Percentiles rank a stretch among this genome's conserved stretches.
These are phyloP conservation scores for Eristalis arbustorum DNA, from an alignment of 2,888 invertebrate genomes.

Conservation along the genomic window DNA sequence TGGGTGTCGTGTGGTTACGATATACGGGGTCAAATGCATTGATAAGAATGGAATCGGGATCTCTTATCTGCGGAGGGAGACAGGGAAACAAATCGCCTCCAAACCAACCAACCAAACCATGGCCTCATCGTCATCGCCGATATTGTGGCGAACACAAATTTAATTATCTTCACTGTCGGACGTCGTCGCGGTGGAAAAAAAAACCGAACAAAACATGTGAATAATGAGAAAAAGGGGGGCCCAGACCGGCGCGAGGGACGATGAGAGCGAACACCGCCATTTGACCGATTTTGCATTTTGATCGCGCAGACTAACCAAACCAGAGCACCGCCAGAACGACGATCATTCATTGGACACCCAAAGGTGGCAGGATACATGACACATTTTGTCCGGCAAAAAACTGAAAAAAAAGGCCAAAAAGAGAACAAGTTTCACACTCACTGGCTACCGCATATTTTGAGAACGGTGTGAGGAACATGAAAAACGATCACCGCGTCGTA, in stretches of 20 bases:
- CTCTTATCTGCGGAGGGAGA: conserved; percentile 18
- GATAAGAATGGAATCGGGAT: conserved; percentile 41
- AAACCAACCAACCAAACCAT: not conserved
- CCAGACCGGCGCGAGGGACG: not conserved
- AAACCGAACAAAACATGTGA: not conserved
- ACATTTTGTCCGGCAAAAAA: conserved; percentile 15
- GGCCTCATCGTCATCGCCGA: not conserved
- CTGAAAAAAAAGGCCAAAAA: not conserved
- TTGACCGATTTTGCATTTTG: conserved; percentile 38
- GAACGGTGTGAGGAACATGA: not conserved
- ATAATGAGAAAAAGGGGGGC: not conserved
- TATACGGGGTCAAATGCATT: conserved; percentile 36
- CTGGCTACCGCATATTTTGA: conserved; percentile 38
- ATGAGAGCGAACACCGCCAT: conserved; percentile 9
- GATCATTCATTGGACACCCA: conserved; percentile 13
- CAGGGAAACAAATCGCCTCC: not conserved
- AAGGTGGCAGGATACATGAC: conserved; percentile 63
- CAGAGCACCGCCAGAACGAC: not conserved
- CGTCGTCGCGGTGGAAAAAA: conserved; percentile 25
- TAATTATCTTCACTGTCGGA: conserved; percentile 66
- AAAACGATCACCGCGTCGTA: conserved; percentile 14
- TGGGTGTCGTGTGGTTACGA: too few species aligned
- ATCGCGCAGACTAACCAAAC: not conserved
- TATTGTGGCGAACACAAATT: conserved; percentile 42
- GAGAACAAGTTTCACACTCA: conserved; percentile 11